phyloP scores from a whole-genome alignment of 2,888 invertebrate species.

The Psococerastis gibbosa region DNA sequence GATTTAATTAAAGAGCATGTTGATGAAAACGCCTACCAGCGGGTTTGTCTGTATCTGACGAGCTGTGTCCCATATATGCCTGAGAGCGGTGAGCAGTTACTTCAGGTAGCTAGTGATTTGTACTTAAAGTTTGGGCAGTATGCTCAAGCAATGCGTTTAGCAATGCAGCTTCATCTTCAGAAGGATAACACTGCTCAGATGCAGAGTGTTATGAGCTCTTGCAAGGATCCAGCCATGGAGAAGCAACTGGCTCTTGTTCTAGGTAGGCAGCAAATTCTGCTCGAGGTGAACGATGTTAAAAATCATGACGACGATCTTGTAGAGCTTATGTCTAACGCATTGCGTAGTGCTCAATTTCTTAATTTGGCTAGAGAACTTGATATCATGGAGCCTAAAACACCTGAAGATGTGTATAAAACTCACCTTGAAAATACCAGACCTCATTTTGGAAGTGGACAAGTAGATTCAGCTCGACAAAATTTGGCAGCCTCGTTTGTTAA shows the following conservation, averaged over 20 bases:
- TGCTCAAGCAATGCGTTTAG: slow-evolving; percentile 76
- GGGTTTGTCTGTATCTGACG: slow-evolving; percentile 83
- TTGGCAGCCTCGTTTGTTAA: slow-evolving; percentile 96
- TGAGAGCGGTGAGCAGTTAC: slow-evolving; percentile 28
- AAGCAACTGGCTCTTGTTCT: slow-evolving; percentile 94
- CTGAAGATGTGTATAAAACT: slow-evolving; percentile 97
- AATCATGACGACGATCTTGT: slow-evolving; percentile 54
- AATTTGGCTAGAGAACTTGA: slow-evolving; percentile 91
- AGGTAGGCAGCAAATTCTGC: slow-evolving; percentile 78
- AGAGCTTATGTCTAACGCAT: slow-evolving; percentile 86
- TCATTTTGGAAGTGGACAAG: slow-evolving; percentile 43
- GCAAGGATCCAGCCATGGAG: slow-evolving; percentile 60
- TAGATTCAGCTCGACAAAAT: slow-evolving; percentile 93
- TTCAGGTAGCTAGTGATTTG: slow-evolving; percentile 43
- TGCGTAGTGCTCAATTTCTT: slow-evolving; percentile 82
- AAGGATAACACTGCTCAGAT: slow-evolving; percentile 56
- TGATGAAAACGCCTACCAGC: slow-evolving; percentile 69
- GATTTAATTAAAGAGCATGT: slow-evolving; percentile 73
- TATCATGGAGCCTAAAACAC: slow-evolving; percentile 97
- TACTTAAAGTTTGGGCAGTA: slow-evolving; percentile 75
- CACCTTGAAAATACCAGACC: slow-evolving; percentile 80
- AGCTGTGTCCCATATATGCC: slow-evolving; percentile 93
- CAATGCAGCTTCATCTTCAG: slow-evolving; percentile 48
- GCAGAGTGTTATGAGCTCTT: slow-evolving; percentile 62
- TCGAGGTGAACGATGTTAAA: slow-evolving; percentile 52